Evolutionary conservation across 2,888 invertebrate genomes (phyloP).

Genomic region (Spodoptera littoralis): DNA sequence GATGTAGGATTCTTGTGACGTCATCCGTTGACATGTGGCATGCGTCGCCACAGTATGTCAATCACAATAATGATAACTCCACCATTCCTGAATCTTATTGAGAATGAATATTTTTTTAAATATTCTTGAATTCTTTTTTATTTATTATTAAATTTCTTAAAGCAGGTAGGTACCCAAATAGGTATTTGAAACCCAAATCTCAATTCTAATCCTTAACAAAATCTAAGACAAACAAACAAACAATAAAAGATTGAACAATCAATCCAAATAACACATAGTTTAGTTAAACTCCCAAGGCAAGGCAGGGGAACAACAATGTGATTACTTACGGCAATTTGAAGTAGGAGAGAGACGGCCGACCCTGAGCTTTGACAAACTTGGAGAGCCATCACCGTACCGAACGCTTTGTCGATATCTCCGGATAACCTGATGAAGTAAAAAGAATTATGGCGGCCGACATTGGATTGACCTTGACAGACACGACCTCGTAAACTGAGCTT

Average conservation of each 20-base stretch:
- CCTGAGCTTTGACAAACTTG: slow-evolving; percentile 79
- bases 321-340: slow-evolving; percentile 68
- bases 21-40: too few relatives aligned
- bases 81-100: too few relatives aligned
- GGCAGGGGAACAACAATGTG: slow-evolving; percentile 52
- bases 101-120: too few relatives aligned
- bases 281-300: slow-evolving; percentile 37
- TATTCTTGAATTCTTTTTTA: too few relatives aligned
- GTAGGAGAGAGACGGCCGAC: slow-evolving; percentile 70
- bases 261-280: slow-evolving; percentile 49
- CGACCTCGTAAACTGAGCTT: slow-evolving; percentile 7
- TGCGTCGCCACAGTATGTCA: too few relatives aligned
- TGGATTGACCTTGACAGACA: slow-evolving; percentile 26
- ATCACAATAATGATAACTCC: too few relatives aligned
- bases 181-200: too few relatives aligned
- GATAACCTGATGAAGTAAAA: slow-evolving; percentile 69
- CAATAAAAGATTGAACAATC: slow-evolving; percentile 39
- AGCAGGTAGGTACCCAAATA: too few relatives aligned
- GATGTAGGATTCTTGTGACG: too few relatives aligned
- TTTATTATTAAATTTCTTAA: too few relatives aligned
- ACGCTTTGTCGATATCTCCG: slow-evolving; percentile 77
- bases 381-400: slow-evolving; percentile 78
- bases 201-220: too few relatives aligned
- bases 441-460: slow-evolving; percentile 37
- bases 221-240: slow-evolving; percentile 3